Evolutionary conservation across 2,888 invertebrate species (phyloP).

Genomic region (Molorchus minor): DNA sequence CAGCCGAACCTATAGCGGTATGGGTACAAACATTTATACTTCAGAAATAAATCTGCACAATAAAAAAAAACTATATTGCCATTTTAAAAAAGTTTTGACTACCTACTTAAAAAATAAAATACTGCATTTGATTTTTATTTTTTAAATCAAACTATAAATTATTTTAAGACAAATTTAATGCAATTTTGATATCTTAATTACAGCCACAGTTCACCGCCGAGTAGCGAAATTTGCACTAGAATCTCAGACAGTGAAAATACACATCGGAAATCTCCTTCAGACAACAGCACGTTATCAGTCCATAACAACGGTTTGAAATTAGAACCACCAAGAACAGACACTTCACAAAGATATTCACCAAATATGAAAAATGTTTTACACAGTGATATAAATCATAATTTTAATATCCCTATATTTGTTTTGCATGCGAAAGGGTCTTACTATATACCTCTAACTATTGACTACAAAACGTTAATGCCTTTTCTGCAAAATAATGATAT

Average conservation of each 20-base stretch:
- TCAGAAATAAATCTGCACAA: too few species aligned
- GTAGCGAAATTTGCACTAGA: slow-evolving; percentile 57
- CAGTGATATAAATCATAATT: slow-evolving; percentile 52
- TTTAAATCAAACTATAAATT: too few species aligned
- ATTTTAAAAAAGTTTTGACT: too few species aligned
- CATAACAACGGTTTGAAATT: slow-evolving; percentile 41
- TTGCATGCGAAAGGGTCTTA: slow-evolving; percentile 88
- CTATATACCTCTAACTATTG: slow-evolving; percentile 87
- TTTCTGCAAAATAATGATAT: slow-evolving; percentile 72
- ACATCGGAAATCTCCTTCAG: slow-evolving; percentile 51
- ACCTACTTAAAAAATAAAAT: too few species aligned
- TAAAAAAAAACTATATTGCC: too few species aligned
- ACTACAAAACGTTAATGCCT: slow-evolving; percentile 76
- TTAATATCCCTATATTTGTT: slow-evolving; percentile 87
- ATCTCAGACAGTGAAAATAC: slow-evolving; percentile 55
- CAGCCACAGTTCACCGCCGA: slow-evolving; percentile 59
- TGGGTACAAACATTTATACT: too few species aligned
- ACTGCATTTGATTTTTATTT: too few species aligned
- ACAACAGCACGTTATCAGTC: slow-evolving; percentile 51
- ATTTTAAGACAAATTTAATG: too few species aligned
- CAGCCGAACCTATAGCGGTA: too few species aligned
- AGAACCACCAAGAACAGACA: slow-evolving; percentile 42
- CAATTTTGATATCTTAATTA: slow-evolving; percentile 48
- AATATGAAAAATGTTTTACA: slow-evolving; percentile 35
- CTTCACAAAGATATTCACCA: slow-evolving; percentile 43